These are phyloP conservation scores for Pseudomyrmex flavicornis DNA, from an alignment of 1,140 invertebrate genomes.

Conservation along the genomic window DNA sequence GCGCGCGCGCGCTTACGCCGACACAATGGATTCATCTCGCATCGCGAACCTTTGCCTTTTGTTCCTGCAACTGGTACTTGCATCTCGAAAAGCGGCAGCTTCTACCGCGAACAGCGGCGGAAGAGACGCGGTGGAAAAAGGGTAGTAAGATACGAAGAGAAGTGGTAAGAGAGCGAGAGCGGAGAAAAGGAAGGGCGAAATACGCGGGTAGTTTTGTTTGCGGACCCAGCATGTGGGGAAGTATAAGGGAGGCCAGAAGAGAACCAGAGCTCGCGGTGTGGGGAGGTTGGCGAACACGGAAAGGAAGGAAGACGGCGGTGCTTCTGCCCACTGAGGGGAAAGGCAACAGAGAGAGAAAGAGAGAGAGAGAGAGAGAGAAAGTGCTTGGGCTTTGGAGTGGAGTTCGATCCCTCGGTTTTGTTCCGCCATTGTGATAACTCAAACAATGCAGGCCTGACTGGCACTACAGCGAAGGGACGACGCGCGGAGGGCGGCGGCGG, in stretches of 20 bases:
- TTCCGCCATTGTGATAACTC: slow-evolving; percentile 82
- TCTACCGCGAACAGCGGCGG: slow-evolving; percentile 59
- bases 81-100: slow-evolving; percentile 67
- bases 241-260: not conserved
- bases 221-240: slow-evolving; percentile 17
- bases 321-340: not conserved
- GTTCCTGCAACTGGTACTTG: slow-evolving; percentile 61
- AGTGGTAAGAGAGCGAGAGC: not conserved
- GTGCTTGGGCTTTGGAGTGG: slow-evolving; percentile 70
- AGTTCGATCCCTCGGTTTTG: slow-evolving; percentile 82
- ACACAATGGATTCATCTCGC: slow-evolving; percentile 69
- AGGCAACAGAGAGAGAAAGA: too few species aligned
- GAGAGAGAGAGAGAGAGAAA: slow-evolving; percentile 46
- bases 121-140: slow-evolving; percentile 18
- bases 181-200: slow-evolving; percentile 3
- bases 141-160: slow-evolving; percentile 6
- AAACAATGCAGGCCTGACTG: slow-evolving; percentile 79
- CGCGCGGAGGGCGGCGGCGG: slow-evolving; percentile 11
- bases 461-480: slow-evolving; percentile 59
- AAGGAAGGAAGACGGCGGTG: slow-evolving; percentile 35
- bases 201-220: slow-evolving; percentile 66
- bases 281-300: slow-evolving; percentile 34
- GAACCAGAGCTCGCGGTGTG: slow-evolving; percentile 34
- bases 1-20: slow-evolving; percentile 17
- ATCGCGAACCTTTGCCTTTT: slow-evolving; percentile 69